A percentile compares a stretch with the other conserved stretches of the same genome.
These are phyloP conservation scores for Malthinus flaveolus DNA, from an alignment of 2,888 invertebrate genomes.

Conservation along the genomic window DNA sequence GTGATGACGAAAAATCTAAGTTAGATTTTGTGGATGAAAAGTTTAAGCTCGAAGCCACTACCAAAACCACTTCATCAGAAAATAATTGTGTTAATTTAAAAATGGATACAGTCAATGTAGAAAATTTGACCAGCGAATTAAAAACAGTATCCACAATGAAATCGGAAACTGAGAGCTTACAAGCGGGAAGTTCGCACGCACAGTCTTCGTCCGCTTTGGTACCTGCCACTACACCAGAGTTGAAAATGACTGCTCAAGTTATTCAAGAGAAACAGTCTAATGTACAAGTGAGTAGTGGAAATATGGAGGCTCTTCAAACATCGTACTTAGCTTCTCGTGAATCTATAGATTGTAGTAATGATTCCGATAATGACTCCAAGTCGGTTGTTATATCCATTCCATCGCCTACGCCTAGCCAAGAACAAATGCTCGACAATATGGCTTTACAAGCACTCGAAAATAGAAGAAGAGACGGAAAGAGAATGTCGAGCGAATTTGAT, in stretches of 20 bases:
- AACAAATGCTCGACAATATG: slow-evolving; percentile 65
- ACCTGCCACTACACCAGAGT: slow-evolving; percentile 49
- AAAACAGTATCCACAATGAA: slow-evolving; percentile 4
- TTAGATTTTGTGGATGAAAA: slow-evolving; percentile 44
- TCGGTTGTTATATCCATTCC: slow-evolving; percentile 69
- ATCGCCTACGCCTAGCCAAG: slow-evolving; percentile 67
- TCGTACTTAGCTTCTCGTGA: slow-evolving; percentile 62
- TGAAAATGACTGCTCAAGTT: slow-evolving; percentile 54
- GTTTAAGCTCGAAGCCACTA: slow-evolving; percentile 35
- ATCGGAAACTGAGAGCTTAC: slow-evolving; percentile 18
- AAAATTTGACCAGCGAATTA: background rate
- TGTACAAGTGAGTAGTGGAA: slow-evolving; percentile 45
- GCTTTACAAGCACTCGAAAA: slow-evolving; percentile 62
- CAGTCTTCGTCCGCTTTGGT: slow-evolving; percentile 41
- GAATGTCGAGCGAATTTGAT: slow-evolving; percentile 60
- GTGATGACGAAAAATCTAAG: slow-evolving; percentile 52
- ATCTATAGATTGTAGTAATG: slow-evolving; percentile 61
- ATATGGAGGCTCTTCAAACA: slow-evolving; percentile 59
- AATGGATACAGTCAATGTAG: background rate
- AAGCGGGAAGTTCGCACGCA: slow-evolving; percentile 45
- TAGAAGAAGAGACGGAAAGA: slow-evolving; percentile 59
- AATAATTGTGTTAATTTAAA: slow-evolving; percentile 16
- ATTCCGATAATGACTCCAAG: slow-evolving; percentile 62
- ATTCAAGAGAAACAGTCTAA: slow-evolving; percentile 47
- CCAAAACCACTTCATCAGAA: slow-evolving; percentile 32